A percentile compares a stretch with the other conserved stretches of the same genome.
Conservation (phyloP, 2,113 vertebrate species). For the Syrmaticus mikado region DNA sequence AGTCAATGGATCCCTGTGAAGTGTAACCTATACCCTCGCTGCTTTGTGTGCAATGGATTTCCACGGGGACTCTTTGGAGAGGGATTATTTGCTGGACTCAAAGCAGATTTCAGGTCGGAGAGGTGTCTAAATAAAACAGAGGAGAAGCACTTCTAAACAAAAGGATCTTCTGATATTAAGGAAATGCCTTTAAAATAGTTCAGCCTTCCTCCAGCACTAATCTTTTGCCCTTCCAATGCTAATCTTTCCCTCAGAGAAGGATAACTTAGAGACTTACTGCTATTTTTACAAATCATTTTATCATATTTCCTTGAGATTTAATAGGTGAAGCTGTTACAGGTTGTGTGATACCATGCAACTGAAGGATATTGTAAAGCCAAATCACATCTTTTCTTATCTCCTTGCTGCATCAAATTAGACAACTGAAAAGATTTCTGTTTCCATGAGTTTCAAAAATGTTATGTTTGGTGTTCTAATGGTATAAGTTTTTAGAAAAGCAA, state of each 20-base stretch:
- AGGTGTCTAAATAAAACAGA: not conserved
- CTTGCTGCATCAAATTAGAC: constrained; percentile 52
- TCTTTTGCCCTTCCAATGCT: not conserved
- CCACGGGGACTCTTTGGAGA: not conserved
- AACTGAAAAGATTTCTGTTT: constrained; percentile 23
- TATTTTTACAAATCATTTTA: constrained; percentile 10
- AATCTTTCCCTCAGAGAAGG: not conserved
- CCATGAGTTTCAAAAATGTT: not conserved
- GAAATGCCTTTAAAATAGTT: not conserved
- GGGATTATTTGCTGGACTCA: constrained; percentile 21
- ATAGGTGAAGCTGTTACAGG: not conserved
- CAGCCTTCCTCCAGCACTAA: not conserved
- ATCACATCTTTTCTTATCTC: constrained; percentile 47
- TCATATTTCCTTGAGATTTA: not conserved
- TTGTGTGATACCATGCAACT: not conserved
- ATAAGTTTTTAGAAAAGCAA: constrained; percentile 44
- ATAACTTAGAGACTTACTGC: not conserved
- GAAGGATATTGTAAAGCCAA: constrained; percentile 23
- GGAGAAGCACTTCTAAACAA: not conserved
- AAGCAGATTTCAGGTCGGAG: constrained; percentile 17
- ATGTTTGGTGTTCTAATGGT: not conserved
- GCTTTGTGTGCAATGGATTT: not conserved
- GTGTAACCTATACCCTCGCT: constrained; percentile 27
- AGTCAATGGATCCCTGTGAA: not conserved
- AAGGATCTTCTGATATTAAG: not conserved